Base-by-base conservation (phyloP, 1,140 invertebrate genomes). In the Solenopsis invicta region DNA sequence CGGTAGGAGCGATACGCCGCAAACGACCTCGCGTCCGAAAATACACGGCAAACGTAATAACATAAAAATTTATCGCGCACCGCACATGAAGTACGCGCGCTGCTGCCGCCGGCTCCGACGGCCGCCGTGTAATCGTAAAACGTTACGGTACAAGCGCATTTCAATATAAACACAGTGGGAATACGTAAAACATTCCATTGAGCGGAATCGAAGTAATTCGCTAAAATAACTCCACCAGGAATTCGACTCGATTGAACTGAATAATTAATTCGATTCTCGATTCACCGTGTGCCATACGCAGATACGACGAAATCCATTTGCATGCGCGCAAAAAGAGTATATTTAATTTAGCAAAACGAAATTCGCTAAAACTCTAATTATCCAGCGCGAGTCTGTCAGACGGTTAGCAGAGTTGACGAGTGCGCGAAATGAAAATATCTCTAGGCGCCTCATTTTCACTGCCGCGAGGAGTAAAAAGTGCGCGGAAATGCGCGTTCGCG, bases 11-110 rank as follows among this genome's bases (percentile, higher is more conserved):
- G 52, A 86, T 62, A 69, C 34, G n/a, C 13, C 50, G n/a, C 75
- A 41, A 10, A 56, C 78, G 75, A 88, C 54, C 76, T 89, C 69
- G 71, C 45, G 52, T 86, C 84, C 64, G 64, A 87, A 89, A 87
- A 89, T 89, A 87, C 78, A 87, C 87, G n/a, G 41, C 1, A 64
- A 66, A 50, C 48, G 34, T 81, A 52, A 75, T 48, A 76, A 34
- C n/a, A 41, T 50, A 82, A 62, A 74, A 84, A 75, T 61, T 75
- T 61, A 74, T 61, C 69, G 21, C 21, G 13, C 41, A 41, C 21
- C 48, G 13, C 29, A 69, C 29, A 48, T 16, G 77, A 71, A 10
- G 6, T 41, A 41, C 48, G 41, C 8, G 18, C n/a, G n/a, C n/a
- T n/a, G n/a, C n/a, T n/a, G n/a, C 18, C 2, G 64, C 29, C 9